A percentile compares a stretch with the other conserved stretches of the same genome.
phyloP scores from a whole-genome alignment of 2,797 vertebrate genomes.

The Percopsis omiscomaycus region DNA sequence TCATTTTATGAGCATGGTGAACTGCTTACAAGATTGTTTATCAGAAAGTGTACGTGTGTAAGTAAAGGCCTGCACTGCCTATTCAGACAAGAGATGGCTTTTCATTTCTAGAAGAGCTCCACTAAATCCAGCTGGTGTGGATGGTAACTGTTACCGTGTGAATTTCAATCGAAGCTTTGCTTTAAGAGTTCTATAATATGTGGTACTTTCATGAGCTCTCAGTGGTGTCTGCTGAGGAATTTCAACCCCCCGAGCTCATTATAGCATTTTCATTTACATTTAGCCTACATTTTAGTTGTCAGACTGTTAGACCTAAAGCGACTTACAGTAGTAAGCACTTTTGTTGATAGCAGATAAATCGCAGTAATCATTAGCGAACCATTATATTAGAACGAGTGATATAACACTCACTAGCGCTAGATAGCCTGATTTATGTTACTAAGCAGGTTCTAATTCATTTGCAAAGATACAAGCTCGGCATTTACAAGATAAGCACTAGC shows the following conservation, averaged over 20 bases:
- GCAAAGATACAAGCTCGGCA: too few species aligned
- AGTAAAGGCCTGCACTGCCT: background rate
- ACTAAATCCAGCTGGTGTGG: background rate
- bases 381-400: too few species aligned
- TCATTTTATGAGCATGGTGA: background rate
- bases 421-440: too few species aligned
- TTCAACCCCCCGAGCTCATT: background rate
- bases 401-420: too few species aligned
- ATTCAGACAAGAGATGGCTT: background rate
- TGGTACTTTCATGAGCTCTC: background rate
- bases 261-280: background rate
- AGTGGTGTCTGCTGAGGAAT: background rate
- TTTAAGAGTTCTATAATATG: background rate
- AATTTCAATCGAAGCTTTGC: background rate
- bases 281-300: too few species aligned
- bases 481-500: too few species aligned
- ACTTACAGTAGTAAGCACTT: too few species aligned
- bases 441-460: too few species aligned
- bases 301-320: too few species aligned
- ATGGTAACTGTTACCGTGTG: background rate
- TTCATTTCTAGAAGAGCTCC: background rate
- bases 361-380: too few species aligned
- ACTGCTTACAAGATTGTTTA: conserved; percentile 2
- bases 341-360: too few species aligned
- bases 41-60: background rate